Evolutionary conservation across 2,113 vertebrate genomes (phyloP), one percentile per base, ranked within the genome.

Genomic region (Urocynchramus pylzowi): DNA sequence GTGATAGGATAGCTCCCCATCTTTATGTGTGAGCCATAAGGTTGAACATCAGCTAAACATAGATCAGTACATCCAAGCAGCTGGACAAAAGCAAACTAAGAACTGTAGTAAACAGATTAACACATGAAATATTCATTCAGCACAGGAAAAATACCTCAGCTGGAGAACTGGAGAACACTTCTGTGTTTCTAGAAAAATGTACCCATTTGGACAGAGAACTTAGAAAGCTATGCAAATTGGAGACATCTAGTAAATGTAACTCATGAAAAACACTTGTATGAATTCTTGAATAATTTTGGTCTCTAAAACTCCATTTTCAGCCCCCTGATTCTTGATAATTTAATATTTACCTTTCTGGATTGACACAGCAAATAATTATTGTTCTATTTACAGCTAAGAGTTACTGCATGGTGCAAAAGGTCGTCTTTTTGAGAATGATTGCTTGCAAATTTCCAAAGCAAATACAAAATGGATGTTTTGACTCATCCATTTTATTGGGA

Each of bases 1-100:
- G 22, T 42, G 33, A 14, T 28, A 14, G 2, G 17, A 9, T 9
- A 87, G 21, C 11, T 84, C 33, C 1, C 0, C 0, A 1, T 12
- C 81, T 84, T 74, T 52, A 42, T 0, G 0, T 42, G 37, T 39
- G 49, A 89, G 15, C 49, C 13, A 2, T 31, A 31, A 44, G 12
- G 47, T 50, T n/a, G 33, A 63, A 30, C 11, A 39, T 13, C 39
- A 47, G 3, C 44, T 80, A 33, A 68, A 68, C 21, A 28, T 6
- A 37, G 27, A 42, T 52, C 44, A 35, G 2, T 47, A 47, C 37
- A 87, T 61, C 26, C 26, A 41, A 76, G 42, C 47, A 84, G 49
- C 37, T 73, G 59, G 45, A 61, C n/a, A 54, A 87, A 85, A 80
- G 44, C 28, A 37, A 73, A 53, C 10, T 33, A 16, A 17, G 30